These are phyloP conservation scores for Stenopsyche tienmushanensis DNA, from an alignment of 1,140 invertebrate genomes.

Conservation along the genomic window DNA sequence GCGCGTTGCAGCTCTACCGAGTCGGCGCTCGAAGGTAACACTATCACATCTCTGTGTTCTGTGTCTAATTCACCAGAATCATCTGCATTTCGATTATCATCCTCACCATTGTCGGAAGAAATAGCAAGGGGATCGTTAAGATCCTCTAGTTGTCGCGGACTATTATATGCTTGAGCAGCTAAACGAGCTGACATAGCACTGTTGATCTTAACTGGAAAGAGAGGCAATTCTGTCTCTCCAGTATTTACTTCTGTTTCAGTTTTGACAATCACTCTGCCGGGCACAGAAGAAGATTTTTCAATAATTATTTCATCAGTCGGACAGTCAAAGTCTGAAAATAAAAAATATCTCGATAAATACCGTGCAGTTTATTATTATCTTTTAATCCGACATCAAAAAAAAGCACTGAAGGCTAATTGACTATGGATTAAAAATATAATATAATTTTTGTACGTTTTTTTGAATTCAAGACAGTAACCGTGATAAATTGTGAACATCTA, in stretches of 20 bases:
- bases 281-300: conserved; percentile 50
- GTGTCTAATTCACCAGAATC: conserved; percentile 36
- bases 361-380: too few species aligned
- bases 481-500: too few species aligned
- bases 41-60: conserved; percentile 51
- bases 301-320: conserved; percentile 55
- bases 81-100: conserved; percentile 38
- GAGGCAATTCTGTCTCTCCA: conserved; percentile 13
- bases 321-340: conserved; percentile 54
- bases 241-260: conserved; percentile 4
- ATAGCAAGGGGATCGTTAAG: conserved; percentile 13
- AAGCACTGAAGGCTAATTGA: too few species aligned
- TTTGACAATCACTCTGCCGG: conserved; percentile 41
- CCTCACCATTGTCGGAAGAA: conserved; percentile 16
- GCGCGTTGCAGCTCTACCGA: conserved; percentile 52
- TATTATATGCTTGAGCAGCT: conserved; percentile 43
- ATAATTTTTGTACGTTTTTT: too few species aligned
- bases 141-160: conserved; percentile 20
- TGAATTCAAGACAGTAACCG: too few species aligned
- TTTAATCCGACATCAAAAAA: too few species aligned
- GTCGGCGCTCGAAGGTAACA: conserved; percentile 51
- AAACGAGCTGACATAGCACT: conserved; percentile 49
- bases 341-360: neutral
- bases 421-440: too few species aligned
- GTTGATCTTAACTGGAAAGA: conserved; percentile 7